These are phyloP conservation scores for Troglohyphantes excavatus DNA, from an alignment of 2,888 invertebrate species.

Conservation along the genomic window DNA sequence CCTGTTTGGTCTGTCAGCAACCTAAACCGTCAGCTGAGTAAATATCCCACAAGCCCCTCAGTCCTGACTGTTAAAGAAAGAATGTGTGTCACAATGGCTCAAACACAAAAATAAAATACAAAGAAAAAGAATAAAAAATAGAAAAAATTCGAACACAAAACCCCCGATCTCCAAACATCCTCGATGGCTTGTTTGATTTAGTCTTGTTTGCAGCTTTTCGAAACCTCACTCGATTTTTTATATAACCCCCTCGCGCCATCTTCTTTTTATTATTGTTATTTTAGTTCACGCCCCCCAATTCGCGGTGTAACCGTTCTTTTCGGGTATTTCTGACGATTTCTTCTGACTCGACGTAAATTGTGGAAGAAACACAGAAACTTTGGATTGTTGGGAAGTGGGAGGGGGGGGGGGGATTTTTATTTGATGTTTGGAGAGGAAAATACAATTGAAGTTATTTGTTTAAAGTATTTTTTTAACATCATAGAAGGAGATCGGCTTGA, in stretches of 20 bases:
- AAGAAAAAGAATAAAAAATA: not conserved
- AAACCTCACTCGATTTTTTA: constrained; percentile 22
- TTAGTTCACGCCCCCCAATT: constrained; percentile 61
- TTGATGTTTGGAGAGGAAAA: not conserved
- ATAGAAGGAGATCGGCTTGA: no score
- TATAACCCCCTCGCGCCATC: constrained; percentile 6
- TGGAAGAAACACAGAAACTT: constrained; percentile 20
- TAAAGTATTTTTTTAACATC: no score
- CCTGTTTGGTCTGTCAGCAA: no score
- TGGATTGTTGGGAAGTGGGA: no score
- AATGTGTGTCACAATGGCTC: constrained; percentile 60
- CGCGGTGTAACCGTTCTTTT: constrained; percentile 47
- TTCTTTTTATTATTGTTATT: constrained; percentile 46
- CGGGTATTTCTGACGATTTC: constrained; percentile 16
- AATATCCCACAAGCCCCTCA: constrained; percentile 17
- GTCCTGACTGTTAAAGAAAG: constrained; percentile 57
- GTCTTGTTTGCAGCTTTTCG: constrained; percentile 62
- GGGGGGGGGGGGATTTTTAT: constrained; percentile 12
- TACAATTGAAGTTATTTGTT: no score
- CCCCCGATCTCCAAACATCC: constrained; percentile 64
- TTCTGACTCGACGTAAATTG: constrained; percentile 23
- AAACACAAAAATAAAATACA: constrained; percentile 35
- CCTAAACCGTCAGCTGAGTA: not conserved
- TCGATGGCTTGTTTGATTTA: constrained; percentile 77
- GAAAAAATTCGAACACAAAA: constrained; percentile 42